Evolutionary conservation across 1,140 invertebrate species (phyloP).

Genomic region (Meloidogyne hapla): DNA sequence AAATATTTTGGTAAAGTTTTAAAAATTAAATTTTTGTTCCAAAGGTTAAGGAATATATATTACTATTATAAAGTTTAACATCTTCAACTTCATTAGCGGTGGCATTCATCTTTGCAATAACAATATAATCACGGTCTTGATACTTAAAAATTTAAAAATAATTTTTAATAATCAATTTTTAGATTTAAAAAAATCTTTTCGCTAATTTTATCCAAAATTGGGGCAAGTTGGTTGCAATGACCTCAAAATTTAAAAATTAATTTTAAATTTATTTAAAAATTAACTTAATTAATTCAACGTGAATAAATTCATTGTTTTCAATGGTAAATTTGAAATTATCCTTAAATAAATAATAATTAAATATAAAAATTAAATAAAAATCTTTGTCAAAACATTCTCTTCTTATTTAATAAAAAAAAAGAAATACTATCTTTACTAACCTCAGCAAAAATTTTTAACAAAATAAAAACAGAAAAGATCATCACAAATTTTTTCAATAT

Average conservation of each 20-base stretch:
- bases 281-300: background rate
- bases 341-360: no score
- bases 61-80: no score
- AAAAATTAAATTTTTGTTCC: background rate
- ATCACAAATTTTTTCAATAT: no score
- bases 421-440: no score
- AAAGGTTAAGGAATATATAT: background rate
- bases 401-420: no score
- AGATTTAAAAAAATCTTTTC: no score
- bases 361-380: no score
- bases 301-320: conserved; percentile 18
- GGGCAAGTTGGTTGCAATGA: conserved; percentile 72
- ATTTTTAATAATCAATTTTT: no score
- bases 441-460: no score
- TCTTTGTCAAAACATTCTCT: no score
- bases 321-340: conserved; percentile 15
- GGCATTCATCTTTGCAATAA: conserved; percentile 97
- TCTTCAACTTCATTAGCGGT: conserved; percentile 90
- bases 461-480: no score
- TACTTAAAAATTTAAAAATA: no score
- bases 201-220: conserved; percentile 86
- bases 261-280: conserved; percentile 8
- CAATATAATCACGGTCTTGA: conserved; percentile 77
- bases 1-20: background rate
- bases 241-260: conserved; percentile 25